Evolutionary conservation across 2,888 invertebrate genomes (phyloP), one percentile per base, ranked within the genome.

Genomic region (Lymantria monacha): DNA sequence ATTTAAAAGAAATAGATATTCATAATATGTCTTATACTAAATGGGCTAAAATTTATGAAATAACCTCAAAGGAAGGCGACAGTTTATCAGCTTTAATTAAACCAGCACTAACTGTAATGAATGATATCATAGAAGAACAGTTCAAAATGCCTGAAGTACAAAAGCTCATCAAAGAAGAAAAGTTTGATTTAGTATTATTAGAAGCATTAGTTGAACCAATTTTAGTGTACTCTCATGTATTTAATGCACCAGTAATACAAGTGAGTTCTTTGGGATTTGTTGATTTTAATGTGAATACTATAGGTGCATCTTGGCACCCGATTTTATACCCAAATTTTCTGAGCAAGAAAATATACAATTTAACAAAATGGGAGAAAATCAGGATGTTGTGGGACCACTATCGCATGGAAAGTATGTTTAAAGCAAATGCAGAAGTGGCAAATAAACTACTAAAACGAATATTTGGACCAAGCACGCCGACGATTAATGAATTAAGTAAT

Each of bases 1-100:
- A 84, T 51, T 63, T 82, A 7, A 81, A 66, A 3, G 85, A 89
- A 70, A 81, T 88, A 0, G 74, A 83, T 13, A 42, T 83, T 0
- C 70, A 81, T 15, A 70, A 76, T 11, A 37, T 74, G 1, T 72
- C 75, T 0, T 77, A 79, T 44, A 42, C 57, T 8, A 51, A 53
- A 10, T 63, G 66, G 66, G 49, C 7, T 36, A 12, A 46, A 37
- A 78, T 41, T 7, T 41, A 41, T 14, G 13, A 14, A 14, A 14
- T 41, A 10, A 41, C 41, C 14, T 41, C 41, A 1, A 41, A 1
- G 14, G 41, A 14, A 1, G 41, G 14, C 14, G 15, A 12, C 13
- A 9, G 13, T 7, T 1, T 41, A 14, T 7, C 7, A 14, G 3
- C 13, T 7, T 41, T 14, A 9, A 7, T 41, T 7, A 10, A 1